Evolutionary conservation across 2,113 vertebrate genomes (phyloP).

Genomic region (Neogale vison): DNA sequence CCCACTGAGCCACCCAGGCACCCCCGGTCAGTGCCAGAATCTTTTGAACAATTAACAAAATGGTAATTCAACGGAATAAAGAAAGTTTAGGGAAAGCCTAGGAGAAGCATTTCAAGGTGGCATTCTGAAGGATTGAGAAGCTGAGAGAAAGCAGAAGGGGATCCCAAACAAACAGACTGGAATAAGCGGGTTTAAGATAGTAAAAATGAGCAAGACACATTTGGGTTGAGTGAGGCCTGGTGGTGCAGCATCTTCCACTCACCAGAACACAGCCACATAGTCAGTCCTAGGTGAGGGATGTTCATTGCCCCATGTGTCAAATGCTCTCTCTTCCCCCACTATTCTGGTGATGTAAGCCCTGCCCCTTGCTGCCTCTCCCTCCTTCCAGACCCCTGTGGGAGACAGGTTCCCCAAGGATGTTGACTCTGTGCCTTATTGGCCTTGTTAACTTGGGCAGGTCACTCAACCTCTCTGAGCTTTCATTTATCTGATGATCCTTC

Average conservation of each 20-base stretch:
- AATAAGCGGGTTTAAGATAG: fast-evolving
- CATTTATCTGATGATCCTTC: background rate
- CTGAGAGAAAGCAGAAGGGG: background rate
- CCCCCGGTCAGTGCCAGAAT: background rate
- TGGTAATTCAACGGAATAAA: background rate
- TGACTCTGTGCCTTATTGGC: background rate
- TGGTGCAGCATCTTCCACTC: fast-evolving
- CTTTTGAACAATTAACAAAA: background rate
- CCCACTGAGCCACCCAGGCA: too few species aligned
- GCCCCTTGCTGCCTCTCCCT: background rate
- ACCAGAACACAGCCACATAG: background rate
- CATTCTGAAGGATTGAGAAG: background rate
- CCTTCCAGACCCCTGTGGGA: background rate
- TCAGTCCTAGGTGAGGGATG: background rate
- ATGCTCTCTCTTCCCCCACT: background rate
- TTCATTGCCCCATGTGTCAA: background rate
- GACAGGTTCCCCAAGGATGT: background rate
- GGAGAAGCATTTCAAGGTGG: background rate
- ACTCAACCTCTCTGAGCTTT: background rate
- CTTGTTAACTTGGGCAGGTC: background rate
- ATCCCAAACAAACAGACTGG: background rate
- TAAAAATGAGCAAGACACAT: background rate
- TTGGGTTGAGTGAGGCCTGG: background rate
- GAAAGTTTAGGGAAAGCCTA: background rate
- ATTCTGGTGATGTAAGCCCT: background rate